phyloP scores from a whole-genome alignment of 2,113 vertebrate genomes.

The Aythya baeri region DNA sequence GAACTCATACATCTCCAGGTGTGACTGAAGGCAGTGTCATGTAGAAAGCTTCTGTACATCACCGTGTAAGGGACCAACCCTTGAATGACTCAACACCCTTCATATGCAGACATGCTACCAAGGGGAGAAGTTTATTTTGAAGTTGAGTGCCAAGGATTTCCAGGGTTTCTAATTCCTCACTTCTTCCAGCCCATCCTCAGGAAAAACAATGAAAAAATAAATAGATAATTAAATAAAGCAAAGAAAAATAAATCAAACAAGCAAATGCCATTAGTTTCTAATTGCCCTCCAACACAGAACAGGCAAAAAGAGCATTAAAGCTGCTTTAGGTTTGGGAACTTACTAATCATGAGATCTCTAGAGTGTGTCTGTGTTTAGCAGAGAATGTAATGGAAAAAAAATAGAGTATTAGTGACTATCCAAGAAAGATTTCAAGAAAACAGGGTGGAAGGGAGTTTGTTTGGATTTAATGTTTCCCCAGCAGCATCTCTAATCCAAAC shows the following conservation, averaged over 20 bases:
- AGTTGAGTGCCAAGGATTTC: conserved; percentile 6
- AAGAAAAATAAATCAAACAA: background rate
- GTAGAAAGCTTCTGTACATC: background rate
- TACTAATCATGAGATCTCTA: conserved; percentile 13
- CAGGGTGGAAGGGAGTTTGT: conserved; percentile 50
- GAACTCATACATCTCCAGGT: background rate
- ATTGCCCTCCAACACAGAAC: conserved; percentile 1
- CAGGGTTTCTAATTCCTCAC: background rate
- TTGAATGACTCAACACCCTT: background rate
- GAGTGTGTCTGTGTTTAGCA: background rate
- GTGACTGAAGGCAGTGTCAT: background rate
- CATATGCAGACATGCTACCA: conserved; percentile 6
- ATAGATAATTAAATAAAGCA: background rate
- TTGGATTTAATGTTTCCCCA: conserved; percentile 59
- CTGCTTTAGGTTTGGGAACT: conserved; percentile 1
- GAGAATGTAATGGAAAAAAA: conserved; percentile 35
- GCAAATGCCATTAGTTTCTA: background rate
- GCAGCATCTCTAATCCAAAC: conserved; percentile 65
- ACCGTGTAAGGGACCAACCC: background rate
- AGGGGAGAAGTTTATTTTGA: background rate
- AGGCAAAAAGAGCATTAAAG: background rate
- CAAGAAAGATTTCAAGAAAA: conserved; percentile 60
- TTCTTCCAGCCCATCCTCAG: background rate
- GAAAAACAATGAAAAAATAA: background rate
- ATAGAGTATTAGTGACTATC: conserved; percentile 21